Percentiles rank a stretch among this genome's conserved stretches.
Evolutionary conservation across 2,888 invertebrate genomes (phyloP).

Genomic region (Melitaea athalia): DNA sequence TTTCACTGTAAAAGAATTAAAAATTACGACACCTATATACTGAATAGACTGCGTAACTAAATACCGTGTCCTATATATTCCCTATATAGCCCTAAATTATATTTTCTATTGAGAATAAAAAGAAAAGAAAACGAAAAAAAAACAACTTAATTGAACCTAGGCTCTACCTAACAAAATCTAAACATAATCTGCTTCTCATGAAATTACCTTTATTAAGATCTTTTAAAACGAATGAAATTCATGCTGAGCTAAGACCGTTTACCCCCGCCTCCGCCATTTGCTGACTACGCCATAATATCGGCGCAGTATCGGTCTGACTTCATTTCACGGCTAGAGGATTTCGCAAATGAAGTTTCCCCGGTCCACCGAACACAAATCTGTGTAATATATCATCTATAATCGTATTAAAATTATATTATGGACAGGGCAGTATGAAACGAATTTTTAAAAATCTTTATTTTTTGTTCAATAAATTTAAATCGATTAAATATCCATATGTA

Average conservation of each 20-base stretch:
- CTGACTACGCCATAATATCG: constrained; percentile 57
- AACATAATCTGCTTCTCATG: too few species aligned
- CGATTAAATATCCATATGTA: too few species aligned
- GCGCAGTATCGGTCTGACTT: constrained; percentile 66
- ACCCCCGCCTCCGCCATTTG: constrained; percentile 32
- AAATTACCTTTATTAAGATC: neutral
- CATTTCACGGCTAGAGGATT: constrained; percentile 81
- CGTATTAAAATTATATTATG: constrained; percentile 37
- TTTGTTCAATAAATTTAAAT: neutral
- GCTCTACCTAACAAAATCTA: neutral
- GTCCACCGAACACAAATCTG: constrained; percentile 63
- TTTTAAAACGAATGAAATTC: constrained; percentile 35
- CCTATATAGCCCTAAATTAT: too few species aligned
- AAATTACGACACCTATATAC: too few species aligned
- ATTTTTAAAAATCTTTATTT: neutral
- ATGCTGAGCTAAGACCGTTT: constrained; percentile 32
- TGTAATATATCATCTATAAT: constrained; percentile 36
- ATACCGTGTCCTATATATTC: too few species aligned
- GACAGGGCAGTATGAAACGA: constrained; percentile 48
- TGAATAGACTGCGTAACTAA: too few species aligned
- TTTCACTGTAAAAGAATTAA: too few species aligned
- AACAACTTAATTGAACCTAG: neutral
- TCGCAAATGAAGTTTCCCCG: constrained; percentile 81
- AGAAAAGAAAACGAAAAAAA: neutral
- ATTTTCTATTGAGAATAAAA: neutral